phyloP scores from a whole-genome alignment of 2,888 invertebrate genomes.

The Lycia hirtaria region DNA sequence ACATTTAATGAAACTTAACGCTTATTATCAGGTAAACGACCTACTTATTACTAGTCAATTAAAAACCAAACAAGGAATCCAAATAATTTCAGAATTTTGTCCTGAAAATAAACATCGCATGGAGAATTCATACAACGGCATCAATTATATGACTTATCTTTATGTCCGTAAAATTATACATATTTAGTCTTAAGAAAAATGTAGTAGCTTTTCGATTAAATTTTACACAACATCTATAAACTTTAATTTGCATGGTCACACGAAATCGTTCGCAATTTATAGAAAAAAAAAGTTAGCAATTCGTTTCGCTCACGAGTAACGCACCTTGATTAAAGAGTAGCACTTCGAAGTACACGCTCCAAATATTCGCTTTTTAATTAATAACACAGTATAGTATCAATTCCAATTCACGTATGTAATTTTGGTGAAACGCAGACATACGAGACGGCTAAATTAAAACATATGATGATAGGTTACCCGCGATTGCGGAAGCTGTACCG shows the following conservation, averaged over 20 bases:
- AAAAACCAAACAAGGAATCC: too few species aligned
- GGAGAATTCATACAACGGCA: too few species aligned
- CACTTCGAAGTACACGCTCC: conserved; percentile 61
- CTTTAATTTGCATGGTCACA: conserved; percentile 56
- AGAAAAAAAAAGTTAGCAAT: conserved; percentile 43
- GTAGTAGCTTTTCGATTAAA: not conserved
- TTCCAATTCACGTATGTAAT: conserved; percentile 55
- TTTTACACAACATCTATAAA: not conserved
- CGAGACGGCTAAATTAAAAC: conserved; percentile 40
- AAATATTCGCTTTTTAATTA: conserved; percentile 59
- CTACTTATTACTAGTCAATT: too few species aligned
- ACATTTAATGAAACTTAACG: too few species aligned
- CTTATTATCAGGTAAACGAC: too few species aligned
- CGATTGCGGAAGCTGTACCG: conserved; percentile 27
- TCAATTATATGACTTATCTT: too few species aligned
- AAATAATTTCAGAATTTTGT: too few species aligned
- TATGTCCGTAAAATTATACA: too few species aligned
- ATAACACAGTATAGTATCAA: conserved; percentile 56
- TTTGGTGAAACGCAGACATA: conserved; percentile 49
- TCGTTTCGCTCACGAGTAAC: conserved; percentile 56
- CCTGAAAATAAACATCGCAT: too few species aligned
- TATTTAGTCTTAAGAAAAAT: not conserved
- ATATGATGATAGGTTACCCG: conserved; percentile 42
- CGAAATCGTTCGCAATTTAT: conserved; percentile 19
- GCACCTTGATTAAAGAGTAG: conserved; percentile 59